Evolutionary conservation across 37 sponge, comb jelly and placozoan species (phyloP).

Genomic region (Halisarca cf. caerulea): DNA sequence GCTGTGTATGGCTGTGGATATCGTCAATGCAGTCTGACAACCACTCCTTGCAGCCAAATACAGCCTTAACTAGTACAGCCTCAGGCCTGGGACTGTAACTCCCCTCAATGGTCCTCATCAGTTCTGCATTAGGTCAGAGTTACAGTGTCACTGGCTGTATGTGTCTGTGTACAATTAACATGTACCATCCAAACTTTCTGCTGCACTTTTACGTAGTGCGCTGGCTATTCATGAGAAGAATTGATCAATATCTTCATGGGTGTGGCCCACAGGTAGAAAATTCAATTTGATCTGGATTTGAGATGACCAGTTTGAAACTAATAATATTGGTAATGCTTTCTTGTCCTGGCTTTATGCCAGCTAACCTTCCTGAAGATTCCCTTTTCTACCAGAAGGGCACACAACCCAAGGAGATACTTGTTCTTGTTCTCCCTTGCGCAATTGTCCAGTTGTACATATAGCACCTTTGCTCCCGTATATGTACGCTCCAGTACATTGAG

Average conservation of each 20-base stretch:
- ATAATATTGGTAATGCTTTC: not conserved
- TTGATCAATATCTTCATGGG: conserved; percentile 20
- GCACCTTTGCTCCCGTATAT: not conserved
- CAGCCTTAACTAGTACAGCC: not conserved
- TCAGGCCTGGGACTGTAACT: conserved; percentile 17
- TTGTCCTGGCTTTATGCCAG: not conserved
- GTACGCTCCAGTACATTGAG: not conserved
- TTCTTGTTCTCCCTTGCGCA: conserved; percentile 36
- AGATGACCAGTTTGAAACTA: too few species aligned
- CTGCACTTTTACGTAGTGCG: not conserved
- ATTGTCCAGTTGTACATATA: conserved; percentile 52
- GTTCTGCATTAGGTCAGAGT: too few species aligned
- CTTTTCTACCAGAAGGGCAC: not conserved
- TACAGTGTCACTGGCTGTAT: conserved; percentile 25
- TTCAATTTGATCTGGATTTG: too few species aligned
- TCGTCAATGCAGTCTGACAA: not conserved
- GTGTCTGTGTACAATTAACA: not conserved
- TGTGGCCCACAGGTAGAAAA: conserved; percentile 26
- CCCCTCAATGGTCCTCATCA: not conserved
- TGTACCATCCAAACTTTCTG: not conserved
- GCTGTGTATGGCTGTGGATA: conserved; percentile 22
- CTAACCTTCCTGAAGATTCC: conserved; percentile 11
- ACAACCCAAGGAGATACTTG: conserved; percentile 6
- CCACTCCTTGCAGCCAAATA: conserved; percentile 2
- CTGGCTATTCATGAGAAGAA: conserved; percentile 17